Evolutionary conservation across 2,113 vertebrate species (phyloP).

Genomic region (Hippocampus abdominalis): DNA sequence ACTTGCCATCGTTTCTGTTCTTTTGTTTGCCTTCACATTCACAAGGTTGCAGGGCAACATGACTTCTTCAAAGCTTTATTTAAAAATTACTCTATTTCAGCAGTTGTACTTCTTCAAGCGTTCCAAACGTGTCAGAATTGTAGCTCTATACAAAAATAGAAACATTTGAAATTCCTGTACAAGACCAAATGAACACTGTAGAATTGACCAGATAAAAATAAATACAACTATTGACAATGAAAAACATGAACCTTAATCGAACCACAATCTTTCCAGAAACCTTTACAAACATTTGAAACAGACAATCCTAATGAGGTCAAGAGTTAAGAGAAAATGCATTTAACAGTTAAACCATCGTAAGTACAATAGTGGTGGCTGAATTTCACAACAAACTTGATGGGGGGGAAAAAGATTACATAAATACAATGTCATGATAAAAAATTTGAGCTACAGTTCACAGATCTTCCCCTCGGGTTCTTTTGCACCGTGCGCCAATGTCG

Average conservation of each 20-base stretch:
- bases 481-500: not conserved
- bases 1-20: not conserved
- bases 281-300: not conserved
- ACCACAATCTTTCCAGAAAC: not conserved
- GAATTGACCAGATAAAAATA: not conserved
- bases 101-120: not conserved
- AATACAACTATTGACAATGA: not conserved
- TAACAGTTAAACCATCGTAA: not conserved
- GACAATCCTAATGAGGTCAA: not conserved
- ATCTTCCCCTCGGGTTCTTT: not conserved
- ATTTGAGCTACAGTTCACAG: not conserved
- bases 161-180: not conserved
- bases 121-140: not conserved
- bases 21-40: not conserved
- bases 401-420: not conserved
- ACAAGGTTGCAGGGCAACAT: not conserved
- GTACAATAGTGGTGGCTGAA: not conserved
- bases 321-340: no score
- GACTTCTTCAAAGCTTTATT: not conserved
- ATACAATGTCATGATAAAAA: not conserved
- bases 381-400: not conserved
- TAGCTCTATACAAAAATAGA: constrained; percentile 5
- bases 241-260: not conserved
- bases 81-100: not conserved
- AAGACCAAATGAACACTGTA: not conserved